Base-by-base conservation (phyloP, 2,888 invertebrate species). In the Eustalomyia histrio region DNA sequence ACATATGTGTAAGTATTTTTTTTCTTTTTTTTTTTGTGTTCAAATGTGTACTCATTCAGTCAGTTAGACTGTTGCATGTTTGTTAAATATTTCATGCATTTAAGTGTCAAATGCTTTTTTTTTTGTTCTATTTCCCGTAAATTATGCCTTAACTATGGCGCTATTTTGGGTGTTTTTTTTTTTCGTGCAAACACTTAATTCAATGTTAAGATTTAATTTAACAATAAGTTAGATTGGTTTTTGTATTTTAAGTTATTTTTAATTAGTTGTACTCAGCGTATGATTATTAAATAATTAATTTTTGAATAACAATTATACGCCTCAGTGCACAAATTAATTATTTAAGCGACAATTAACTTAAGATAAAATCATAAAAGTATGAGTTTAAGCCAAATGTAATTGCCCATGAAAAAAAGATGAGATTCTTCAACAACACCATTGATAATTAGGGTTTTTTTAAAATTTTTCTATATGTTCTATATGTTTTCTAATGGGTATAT, bases 111-210 rank as follows among this genome's bases (percentile, higher is more conserved):
- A 10, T 50, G 0, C 24, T 53, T 67, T 60, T 60, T 21, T 33
- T 21, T 64, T 16, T 39, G 39, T 57, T 33, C 17, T 64, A 65
- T 21, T 69, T 47, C 43, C 69, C 63, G n/a, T 57, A 63, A 73
- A 24, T 50, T 55, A 33, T 63, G 16, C 61, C 55, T 68, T 63
- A 39, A 17, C 53, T 43, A 57, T 57, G 2, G 47, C 18, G 64
- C n/a, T n/a, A n/a, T n/a, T n/a, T 64, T 53, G 17, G 12, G 14
- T 39, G 4, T 39, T 39, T 39, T 24, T 33, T 2, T 35, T 57
- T 1, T n/a, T 47, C 21, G 57, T 57, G 6, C 4, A 43, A 65
- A 21, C 35, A 53, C 61, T 68, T 53, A 75, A 75, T 75, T 39
- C 60, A 47, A 39, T 39, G 12, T 65, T 58, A 35, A 24, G 52